These are phyloP conservation scores for Drosophila pallidifrons DNA, from an alignment of 1,140 invertebrate species.

Conservation along the genomic window DNA sequence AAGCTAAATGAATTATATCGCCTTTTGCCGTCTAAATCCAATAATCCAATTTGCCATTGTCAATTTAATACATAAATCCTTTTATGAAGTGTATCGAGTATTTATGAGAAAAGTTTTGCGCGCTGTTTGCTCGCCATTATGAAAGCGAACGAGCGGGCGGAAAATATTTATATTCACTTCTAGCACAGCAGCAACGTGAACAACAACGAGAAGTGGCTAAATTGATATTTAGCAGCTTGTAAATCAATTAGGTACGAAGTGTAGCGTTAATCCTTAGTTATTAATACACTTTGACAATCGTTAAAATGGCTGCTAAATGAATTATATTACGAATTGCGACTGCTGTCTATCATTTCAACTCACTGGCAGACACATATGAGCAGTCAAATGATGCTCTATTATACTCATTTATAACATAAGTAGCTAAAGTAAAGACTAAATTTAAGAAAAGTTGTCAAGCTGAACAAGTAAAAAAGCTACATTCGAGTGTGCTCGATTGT, in stretches of 20 bases:
- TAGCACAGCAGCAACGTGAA: neutral
- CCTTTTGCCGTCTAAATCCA: slow-evolving; percentile 5
- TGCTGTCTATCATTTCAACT: neutral
- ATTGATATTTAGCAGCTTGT: slow-evolving; percentile 32
- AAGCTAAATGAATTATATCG: slow-evolving; percentile 1
- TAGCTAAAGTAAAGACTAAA: neutral
- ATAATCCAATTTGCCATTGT: slow-evolving; percentile 32
- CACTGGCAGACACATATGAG: neutral
- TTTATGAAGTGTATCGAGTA: slow-evolving; percentile 22
- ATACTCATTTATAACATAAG: neutral
- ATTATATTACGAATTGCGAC: neutral
- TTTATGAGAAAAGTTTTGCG: slow-evolving; percentile 34
- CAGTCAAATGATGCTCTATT: neutral
- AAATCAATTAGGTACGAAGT: slow-evolving; percentile 15
- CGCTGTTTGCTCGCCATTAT: slow-evolving; percentile 4
- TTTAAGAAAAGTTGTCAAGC: neutral
- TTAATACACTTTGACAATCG: slow-evolving; percentile 15
- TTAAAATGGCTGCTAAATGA: slow-evolving; percentile 1
- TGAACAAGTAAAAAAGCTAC: too few relatives aligned
- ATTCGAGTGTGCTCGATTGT: too few relatives aligned
- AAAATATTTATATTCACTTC: slow-evolving; percentile 8
- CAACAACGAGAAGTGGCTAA: neutral
- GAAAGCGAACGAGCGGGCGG: neutral
- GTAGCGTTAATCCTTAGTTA: slow-evolving; percentile 27
- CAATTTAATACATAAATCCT: slow-evolving; percentile 39